Percentiles rank a stretch among this genome's conserved stretches.
Conservation (phyloP, 2,113 vertebrate genomes). For the Clarias gariepinus region DNA sequence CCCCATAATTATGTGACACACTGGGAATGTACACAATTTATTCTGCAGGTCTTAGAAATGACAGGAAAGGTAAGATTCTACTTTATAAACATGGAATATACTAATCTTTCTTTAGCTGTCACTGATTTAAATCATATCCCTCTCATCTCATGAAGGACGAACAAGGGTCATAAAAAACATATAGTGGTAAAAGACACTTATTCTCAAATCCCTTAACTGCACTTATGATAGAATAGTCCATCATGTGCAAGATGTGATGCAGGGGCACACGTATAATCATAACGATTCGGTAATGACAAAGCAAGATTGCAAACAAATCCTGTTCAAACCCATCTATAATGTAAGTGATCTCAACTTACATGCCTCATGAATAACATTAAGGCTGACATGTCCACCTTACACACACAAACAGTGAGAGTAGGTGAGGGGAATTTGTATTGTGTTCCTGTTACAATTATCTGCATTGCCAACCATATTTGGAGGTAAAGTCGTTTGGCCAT, state of each 20-base stretch:
- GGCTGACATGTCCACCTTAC: slow-evolving; percentile 28
- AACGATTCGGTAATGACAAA: slow-evolving; percentile 2
- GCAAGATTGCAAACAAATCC: not conserved
- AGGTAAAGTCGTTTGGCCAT: slow-evolving; percentile 16
- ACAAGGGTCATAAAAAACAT: slow-evolving; percentile 33
- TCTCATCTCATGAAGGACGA: slow-evolving; percentile 30
- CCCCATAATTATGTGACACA: slow-evolving; percentile 35
- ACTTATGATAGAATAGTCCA: slow-evolving; percentile 9
- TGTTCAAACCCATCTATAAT: not conserved
- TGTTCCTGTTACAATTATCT: slow-evolving; percentile 28
- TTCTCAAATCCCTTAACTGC: slow-evolving; percentile 5
- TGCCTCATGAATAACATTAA: slow-evolving; percentile 32
- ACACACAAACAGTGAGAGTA: not conserved
- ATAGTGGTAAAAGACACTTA: slow-evolving; percentile 18
- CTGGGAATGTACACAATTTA: slow-evolving; percentile 35
- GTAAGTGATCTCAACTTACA: slow-evolving; percentile 6
- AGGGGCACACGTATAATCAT: slow-evolving; percentile 18
- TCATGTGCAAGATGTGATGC: not conserved
- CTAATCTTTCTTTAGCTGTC: slow-evolving; percentile 46
- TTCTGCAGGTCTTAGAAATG: slow-evolving; percentile 34
- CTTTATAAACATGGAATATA: slow-evolving; percentile 56
- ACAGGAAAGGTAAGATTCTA: slow-evolving; percentile 43
- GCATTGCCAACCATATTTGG: slow-evolving; percentile 36
- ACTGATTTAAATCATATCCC: slow-evolving; percentile 26
- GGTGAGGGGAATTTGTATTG: slow-evolving; percentile 6